Percentiles rank a stretch among this genome's conserved stretches.
These are phyloP conservation scores for Stercorarius parasiticus DNA, from an alignment of 2,113 vertebrate genomes.

Conservation along the genomic window DNA sequence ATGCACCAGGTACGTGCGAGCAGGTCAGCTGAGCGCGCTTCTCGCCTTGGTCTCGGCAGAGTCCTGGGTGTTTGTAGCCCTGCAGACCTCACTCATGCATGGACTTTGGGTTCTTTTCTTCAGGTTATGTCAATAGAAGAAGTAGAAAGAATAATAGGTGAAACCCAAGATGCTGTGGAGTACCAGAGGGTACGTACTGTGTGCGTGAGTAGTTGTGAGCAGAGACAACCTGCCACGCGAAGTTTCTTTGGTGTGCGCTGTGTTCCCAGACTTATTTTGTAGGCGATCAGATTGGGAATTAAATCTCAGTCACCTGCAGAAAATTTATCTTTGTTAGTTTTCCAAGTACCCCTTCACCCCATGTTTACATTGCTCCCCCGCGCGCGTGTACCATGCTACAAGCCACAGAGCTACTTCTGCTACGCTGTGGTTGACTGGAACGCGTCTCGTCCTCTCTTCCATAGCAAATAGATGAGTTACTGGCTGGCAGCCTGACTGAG, in stretches of 20 bases:
- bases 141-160: slow-evolving; percentile 94
- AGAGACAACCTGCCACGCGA: fast-evolving
- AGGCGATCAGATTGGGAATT: fast-evolving
- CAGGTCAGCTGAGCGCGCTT: fast-evolving
- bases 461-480: slow-evolving; percentile 94
- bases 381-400: fast-evolving
- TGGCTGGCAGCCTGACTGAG: slow-evolving; percentile 85
- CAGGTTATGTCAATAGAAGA: slow-evolving; percentile 96
- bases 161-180: slow-evolving; percentile 92
- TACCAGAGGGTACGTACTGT: slow-evolving; percentile 86
- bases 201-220: fast-evolving
- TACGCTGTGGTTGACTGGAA: fast-evolving
- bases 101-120: not conserved
- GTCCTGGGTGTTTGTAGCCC: not conserved
- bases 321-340: not conserved
- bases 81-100: fast-evolving
- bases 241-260: fast-evolving
- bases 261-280: fast-evolving
- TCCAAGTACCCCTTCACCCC: not conserved
- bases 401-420: not conserved
- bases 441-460: not conserved
- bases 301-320: not conserved
- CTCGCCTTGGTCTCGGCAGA: not conserved
- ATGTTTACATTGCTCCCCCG: fast-evolving
- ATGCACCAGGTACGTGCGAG: slow-evolving; percentile 90